Conservation (phyloP, 2,113 vertebrate species). For the Pelusios castaneus region DNA sequence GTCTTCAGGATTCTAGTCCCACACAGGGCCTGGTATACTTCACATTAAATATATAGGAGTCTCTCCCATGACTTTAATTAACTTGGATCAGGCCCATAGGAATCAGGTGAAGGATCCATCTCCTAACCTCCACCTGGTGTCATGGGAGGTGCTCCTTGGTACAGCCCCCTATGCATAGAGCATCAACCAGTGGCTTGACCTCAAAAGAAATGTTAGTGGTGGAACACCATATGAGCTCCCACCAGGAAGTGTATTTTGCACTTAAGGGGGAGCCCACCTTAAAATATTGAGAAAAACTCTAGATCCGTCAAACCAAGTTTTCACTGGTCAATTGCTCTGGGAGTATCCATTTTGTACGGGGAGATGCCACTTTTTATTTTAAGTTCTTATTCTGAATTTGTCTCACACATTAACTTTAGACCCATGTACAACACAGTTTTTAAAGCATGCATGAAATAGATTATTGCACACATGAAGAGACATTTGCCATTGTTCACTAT, state of each 20-base stretch:
- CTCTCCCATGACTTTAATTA: slow-evolving; percentile 33
- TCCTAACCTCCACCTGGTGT: background rate
- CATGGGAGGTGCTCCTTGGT: background rate
- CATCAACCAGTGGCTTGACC: background rate
- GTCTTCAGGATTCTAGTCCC: background rate
- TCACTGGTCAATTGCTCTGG: background rate
- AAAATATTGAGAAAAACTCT: background rate
- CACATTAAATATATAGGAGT: slow-evolving; percentile 30
- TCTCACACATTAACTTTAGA: background rate
- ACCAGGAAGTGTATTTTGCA: background rate
- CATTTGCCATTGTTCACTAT: background rate
- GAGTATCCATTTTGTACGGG: background rate
- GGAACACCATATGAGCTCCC: background rate
- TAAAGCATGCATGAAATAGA: background rate
- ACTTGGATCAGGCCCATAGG: background rate
- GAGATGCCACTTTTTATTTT: background rate
- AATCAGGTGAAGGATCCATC: background rate
- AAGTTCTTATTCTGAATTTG: background rate
- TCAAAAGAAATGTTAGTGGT: background rate
- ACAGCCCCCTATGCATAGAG: too few relatives aligned
- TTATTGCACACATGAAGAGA: background rate
- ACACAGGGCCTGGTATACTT: slow-evolving; percentile 14
- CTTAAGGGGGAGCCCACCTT: background rate
- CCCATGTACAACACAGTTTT: background rate
- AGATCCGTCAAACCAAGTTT: background rate